These are phyloP conservation scores for Taurulus bubalis DNA, from an alignment of 2,113 vertebrate species.

Conservation along the genomic window DNA sequence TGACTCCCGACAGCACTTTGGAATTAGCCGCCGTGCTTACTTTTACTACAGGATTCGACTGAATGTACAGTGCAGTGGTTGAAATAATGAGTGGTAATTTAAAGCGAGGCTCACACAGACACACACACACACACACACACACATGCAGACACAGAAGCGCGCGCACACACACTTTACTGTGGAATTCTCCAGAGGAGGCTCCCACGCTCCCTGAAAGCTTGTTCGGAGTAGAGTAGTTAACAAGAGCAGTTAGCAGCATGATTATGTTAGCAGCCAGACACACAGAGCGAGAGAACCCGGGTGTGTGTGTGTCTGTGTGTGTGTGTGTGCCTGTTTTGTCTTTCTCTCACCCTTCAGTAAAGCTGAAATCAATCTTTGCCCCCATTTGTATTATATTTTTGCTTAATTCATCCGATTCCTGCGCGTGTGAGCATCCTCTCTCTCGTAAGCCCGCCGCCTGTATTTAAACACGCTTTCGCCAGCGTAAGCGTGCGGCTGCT, in stretches of 20 bases:
- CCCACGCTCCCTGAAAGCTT: slow-evolving; percentile 78
- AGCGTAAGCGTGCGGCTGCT: slow-evolving; percentile 39
- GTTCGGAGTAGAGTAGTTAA: slow-evolving; percentile 79
- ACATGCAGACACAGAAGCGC: not conserved
- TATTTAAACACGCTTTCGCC: slow-evolving; percentile 58
- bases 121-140: slow-evolving; percentile 11
- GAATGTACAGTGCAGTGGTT: slow-evolving; percentile 29
- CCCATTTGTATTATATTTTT: slow-evolving; percentile 10
- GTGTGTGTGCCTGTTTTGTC: slow-evolving; percentile 57
- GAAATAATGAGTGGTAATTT: slow-evolving; percentile 67
- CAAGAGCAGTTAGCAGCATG: slow-evolving; percentile 78
- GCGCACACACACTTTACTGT: slow-evolving; percentile 49
- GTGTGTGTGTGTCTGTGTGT: slow-evolving; percentile 13
- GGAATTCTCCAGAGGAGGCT: slow-evolving; percentile 78
- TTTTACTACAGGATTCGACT: slow-evolving; percentile 37
- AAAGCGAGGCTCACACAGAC: slow-evolving; percentile 29
- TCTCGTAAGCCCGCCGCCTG: slow-evolving; percentile 46
- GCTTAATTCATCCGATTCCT: slow-evolving; percentile 47
- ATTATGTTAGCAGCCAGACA: slow-evolving; percentile 78
- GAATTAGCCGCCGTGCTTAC: slow-evolving; percentile 50
- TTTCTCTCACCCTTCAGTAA: slow-evolving; percentile 44
- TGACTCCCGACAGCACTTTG: slow-evolving; percentile 56
- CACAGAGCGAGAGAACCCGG: slow-evolving; percentile 41
- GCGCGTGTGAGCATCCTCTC: slow-evolving; percentile 7
- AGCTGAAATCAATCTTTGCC: slow-evolving; percentile 62